A percentile compares a stretch with the other conserved stretches of the same genome.
Evolutionary conservation across 2,113 vertebrate species (phyloP).

Genomic region (Cephalopholis sonnerati): DNA sequence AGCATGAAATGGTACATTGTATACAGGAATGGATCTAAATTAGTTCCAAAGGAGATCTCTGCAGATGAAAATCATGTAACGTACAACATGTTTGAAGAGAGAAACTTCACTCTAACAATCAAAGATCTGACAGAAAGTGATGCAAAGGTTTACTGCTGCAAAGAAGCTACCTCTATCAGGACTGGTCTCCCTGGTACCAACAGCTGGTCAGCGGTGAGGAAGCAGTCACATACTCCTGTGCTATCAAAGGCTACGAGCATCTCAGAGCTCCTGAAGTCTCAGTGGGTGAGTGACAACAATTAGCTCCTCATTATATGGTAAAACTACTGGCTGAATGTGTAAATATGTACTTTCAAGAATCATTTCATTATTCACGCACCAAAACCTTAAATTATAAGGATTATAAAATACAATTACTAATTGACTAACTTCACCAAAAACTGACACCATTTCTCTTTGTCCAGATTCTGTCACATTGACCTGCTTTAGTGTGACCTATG

Average conservation of each 20-base stretch:
- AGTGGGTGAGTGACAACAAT: not conserved
- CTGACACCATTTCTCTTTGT: not conserved
- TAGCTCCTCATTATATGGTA: not conserved
- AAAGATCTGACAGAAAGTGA: not conserved
- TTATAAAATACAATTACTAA: not conserved
- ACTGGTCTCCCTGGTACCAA: no score
- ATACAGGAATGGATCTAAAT: accelerated
- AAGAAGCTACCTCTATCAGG: not conserved
- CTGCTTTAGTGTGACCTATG: constrained; percentile 48
- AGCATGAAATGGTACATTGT: not conserved
- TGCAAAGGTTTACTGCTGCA: not conserved
- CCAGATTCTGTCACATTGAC: constrained; percentile 29
- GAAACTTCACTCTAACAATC: not conserved
- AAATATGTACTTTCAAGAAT: not conserved
- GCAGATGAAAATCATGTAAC: not conserved
- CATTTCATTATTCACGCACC: not conserved
- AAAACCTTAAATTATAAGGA: no score
- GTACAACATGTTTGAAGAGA: not conserved
- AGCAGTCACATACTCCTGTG: no score
- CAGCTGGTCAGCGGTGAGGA: no score
- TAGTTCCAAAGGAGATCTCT: not conserved
- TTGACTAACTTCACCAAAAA: not conserved
- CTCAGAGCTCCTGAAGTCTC: not conserved
- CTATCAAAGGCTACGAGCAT: no score
- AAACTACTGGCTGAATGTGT: not conserved